Evolutionary conservation across 1,140 invertebrate genomes (phyloP).

Genomic region (Pissodes strobi): DNA sequence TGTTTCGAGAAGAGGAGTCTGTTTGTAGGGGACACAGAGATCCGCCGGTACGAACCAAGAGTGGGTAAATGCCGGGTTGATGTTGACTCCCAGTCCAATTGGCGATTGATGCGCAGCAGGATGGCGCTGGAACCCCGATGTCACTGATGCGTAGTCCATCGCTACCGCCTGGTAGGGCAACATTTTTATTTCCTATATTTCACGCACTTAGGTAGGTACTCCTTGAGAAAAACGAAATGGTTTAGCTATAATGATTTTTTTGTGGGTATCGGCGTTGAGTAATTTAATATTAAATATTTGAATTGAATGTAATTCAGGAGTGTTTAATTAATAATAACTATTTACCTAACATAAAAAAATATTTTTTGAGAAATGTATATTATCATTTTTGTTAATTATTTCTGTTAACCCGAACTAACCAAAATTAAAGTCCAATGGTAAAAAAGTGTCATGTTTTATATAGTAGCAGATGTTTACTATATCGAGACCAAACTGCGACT

Average conservation of each 20-base stretch:
- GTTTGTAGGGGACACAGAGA: constrained; percentile 83
- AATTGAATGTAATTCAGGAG: no score
- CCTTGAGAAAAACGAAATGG: neutral
- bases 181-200: constrained; percentile 60
- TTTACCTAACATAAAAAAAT: no score
- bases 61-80: constrained; percentile 76
- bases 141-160: constrained; percentile 84
- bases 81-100: constrained; percentile 65
- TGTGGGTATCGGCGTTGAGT: neutral
- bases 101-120: constrained; percentile 71
- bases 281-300: neutral
- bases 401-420: no score
- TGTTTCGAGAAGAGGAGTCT: constrained; percentile 83
- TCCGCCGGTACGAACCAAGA: constrained; percentile 92
- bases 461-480: no score
- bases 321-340: no score
- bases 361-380: no score
- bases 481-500: no score
- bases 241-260: neutral
- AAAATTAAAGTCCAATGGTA: no score
- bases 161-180: constrained; percentile 85
- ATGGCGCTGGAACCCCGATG: constrained; percentile 72
- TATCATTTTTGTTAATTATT: no score
- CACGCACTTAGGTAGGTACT: constrained; percentile 21
- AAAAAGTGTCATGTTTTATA: no score